Evolutionary conservation across 2,888 invertebrate species (phyloP), one percentile per base, ranked within the genome.

Genomic region (Orchesellides sinensis): DNA sequence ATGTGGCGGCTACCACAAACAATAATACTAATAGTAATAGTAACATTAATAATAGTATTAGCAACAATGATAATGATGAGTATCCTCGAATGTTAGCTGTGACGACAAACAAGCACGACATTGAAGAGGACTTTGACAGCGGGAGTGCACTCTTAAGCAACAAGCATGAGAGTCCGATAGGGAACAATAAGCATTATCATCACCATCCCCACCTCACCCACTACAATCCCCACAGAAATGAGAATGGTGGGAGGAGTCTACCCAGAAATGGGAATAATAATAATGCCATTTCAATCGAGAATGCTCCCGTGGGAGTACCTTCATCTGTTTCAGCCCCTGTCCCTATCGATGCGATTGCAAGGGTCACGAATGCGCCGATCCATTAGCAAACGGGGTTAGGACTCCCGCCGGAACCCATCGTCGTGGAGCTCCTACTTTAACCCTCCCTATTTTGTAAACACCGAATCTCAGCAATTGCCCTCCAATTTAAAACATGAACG

Each of bases 251-350:
- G 17, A 59, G 79, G 19, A 66, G 23, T 14, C 27, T 84, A 17
- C 85, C 84, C 49, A 78, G 84, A 70, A 87, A 87, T 70, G 86
- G 86, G 23, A 87, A 87, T 81, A 87, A 87, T 63, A 87, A 87
- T 81, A 80, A 85, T 65, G 54, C 54, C 10, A 10, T 54, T 1
- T 6, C 21, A 10, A 54, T 63, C 49, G 78, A 78, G 17, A 69
- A 35, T 61, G 5, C 78, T 25, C 12, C 78, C 27, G 49, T 47
- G 23, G 56, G 77, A 10, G 72, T 82, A 6, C 73, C 84, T 5
- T 12, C 68, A 32, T 84, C 84, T 0, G 75, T 72, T 2, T 80
- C 80, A 23, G 83, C 79, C n/a, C 79, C 83, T 29, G 35, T 82
- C 65, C 83, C 85, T 25, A 85, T 81, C 40, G 83, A 85, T 27